Percentiles rank a stretch among this genome's conserved stretches.
phyloP scores from a whole-genome alignment of 2,113 vertebrate genomes.

The Cinclus mexicanus region DNA sequence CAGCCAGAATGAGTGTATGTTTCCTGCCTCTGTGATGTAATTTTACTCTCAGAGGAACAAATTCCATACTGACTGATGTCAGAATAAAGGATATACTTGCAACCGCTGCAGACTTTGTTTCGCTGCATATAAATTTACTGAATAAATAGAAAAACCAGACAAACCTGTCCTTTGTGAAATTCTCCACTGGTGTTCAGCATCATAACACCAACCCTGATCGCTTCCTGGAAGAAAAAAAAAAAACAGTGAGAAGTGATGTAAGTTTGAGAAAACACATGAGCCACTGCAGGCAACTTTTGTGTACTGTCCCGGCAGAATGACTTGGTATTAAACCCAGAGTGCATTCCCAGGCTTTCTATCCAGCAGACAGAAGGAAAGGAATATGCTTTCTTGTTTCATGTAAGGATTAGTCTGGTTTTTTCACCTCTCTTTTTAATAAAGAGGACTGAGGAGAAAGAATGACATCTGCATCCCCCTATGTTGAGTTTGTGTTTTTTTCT shows the following conservation, averaged over 20 bases:
- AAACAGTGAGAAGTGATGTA: neutral
- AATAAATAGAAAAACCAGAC: neutral
- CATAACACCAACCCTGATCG: conserved; percentile 81
- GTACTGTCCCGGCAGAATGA: neutral
- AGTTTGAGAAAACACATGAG: neutral
- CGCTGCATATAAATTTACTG: neutral
- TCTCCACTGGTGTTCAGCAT: conserved; percentile 73
- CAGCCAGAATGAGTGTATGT: neutral
- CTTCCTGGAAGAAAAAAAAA: conserved; percentile 76
- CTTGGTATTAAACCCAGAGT: accelerated
- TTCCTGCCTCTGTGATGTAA: neutral
- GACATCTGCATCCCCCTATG: neutral
- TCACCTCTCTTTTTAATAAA: neutral
- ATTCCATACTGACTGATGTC: neutral
- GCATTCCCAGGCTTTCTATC: neutral
- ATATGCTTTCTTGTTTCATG: neutral
- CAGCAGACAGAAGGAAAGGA: neutral
- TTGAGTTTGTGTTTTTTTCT: accelerated
- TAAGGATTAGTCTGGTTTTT: neutral
- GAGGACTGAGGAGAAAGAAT: neutral
- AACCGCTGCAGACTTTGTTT: neutral
- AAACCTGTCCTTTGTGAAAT: conserved; percentile 83
- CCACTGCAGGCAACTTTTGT: neutral
- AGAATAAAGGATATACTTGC: neutral
- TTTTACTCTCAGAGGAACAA: neutral